A percentile compares a stretch with the other conserved stretches of the same genome.
These are phyloP conservation scores for Butorides virescens DNA, from an alignment of 2,113 vertebrate species.

Conservation along the genomic window DNA sequence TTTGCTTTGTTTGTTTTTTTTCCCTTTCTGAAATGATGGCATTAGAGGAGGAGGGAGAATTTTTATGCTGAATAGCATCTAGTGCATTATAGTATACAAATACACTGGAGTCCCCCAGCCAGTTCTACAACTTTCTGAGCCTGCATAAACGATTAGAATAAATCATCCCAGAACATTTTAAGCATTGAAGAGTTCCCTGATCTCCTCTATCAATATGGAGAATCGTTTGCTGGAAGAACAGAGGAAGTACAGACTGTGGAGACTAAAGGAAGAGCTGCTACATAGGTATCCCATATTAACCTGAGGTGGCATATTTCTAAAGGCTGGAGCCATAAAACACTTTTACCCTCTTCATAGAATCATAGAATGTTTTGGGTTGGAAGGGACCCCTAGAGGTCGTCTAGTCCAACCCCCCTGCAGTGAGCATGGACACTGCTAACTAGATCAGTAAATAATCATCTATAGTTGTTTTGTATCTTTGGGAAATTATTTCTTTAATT, in stretches of 20 bases:
- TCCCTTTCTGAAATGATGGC: not conserved
- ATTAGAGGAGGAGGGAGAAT: accelerated
- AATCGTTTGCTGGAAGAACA: not conserved
- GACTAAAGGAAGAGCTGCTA: not conserved
- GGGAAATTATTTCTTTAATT: not conserved
- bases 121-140: not conserved
- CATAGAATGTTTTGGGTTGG: too few species aligned
- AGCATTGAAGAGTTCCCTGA: not conserved
- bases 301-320: not conserved
- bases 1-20: not conserved
- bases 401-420: too few species aligned
- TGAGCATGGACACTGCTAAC: too few species aligned
- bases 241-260: not conserved
- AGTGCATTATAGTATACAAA: not conserved
- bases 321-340: not conserved
- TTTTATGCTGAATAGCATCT: not conserved
- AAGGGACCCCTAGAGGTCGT: too few species aligned
- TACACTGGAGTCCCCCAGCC: accelerated
- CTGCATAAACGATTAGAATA: not conserved
- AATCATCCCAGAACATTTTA: not conserved
- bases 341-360: not conserved
- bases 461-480: not conserved
- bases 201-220: not conserved
- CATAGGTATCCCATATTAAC: not conserved
- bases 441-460: not conserved